Percentiles rank a stretch among this genome's conserved stretches.
Evolutionary conservation across 2,888 invertebrate genomes (phyloP).

Genomic region (Acanthosepion esculentum): DNA sequence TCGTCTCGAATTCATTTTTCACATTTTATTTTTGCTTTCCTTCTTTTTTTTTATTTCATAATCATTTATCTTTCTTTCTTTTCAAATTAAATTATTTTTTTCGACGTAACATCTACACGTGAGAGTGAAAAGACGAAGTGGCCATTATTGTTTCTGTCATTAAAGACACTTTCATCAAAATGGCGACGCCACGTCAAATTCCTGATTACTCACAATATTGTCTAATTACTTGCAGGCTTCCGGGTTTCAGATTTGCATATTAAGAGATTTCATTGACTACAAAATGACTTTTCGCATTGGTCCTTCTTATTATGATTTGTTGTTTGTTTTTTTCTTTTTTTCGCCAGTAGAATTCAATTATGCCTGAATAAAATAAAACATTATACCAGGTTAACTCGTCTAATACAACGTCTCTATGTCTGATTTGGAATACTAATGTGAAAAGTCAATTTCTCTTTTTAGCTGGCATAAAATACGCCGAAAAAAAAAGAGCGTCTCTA

Average conservation of each 20-base stretch:
- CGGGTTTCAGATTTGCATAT: neutral
- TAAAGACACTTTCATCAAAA: neutral
- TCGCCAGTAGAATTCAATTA: neutral
- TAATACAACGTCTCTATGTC: neutral
- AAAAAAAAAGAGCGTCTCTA: neutral
- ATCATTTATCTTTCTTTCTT: neutral
- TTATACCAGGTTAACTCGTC: neutral
- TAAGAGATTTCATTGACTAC: neutral
- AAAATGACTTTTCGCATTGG: neutral
- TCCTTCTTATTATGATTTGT: neutral
- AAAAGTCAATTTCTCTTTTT: neutral
- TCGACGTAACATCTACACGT: neutral
- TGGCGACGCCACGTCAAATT: neutral
- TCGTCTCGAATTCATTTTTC: neutral
- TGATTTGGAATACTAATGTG: neutral
- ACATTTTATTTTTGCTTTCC: neutral
- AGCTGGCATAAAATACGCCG: neutral
- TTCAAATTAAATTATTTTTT: neutral
- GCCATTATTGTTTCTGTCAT: neutral
- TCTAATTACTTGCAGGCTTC: slow-evolving; percentile 2
- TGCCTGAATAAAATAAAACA: neutral
- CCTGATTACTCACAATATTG: slow-evolving; percentile 18
- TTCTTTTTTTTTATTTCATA: neutral
- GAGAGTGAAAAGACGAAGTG: neutral
- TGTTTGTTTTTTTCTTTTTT: neutral